phyloP scores from a whole-genome alignment of 2,888 invertebrate genomes.

The Phyllotreta cruciferae region DNA sequence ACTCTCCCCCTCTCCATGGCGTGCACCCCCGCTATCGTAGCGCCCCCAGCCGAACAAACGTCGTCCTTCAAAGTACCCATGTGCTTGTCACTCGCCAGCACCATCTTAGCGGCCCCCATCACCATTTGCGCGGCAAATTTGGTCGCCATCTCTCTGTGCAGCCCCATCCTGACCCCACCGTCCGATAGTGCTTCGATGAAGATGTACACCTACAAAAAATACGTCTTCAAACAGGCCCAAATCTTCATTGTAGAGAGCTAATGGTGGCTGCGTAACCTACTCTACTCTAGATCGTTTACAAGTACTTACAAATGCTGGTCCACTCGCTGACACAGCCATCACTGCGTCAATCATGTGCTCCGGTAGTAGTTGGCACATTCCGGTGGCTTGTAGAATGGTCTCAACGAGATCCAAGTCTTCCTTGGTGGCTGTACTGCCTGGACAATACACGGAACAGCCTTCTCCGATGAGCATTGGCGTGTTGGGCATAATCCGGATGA shows the following conservation, averaged over 20 bases:
- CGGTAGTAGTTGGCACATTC: slow-evolving; percentile 75
- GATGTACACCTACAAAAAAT: slow-evolving; percentile 71
- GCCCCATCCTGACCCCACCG: slow-evolving; percentile 90
- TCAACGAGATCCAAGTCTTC: slow-evolving; percentile 67
- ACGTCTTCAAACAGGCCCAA: neutral
- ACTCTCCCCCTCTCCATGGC: slow-evolving; percentile 79
- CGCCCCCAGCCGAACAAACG: slow-evolving; percentile 90
- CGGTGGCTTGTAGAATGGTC: slow-evolving; percentile 67
- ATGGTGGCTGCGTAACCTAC: neutral
- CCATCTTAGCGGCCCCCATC: slow-evolving; percentile 80
- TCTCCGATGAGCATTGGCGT: slow-evolving; percentile 81
- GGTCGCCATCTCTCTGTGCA: slow-evolving; percentile 80
- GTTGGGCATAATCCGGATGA: slow-evolving; percentile 86
- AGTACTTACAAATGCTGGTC: slow-evolving; percentile 86
- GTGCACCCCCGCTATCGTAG: slow-evolving; percentile 86
- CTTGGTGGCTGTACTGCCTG: slow-evolving; percentile 63
- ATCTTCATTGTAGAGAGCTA: slow-evolving; percentile 1
- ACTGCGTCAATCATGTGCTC: slow-evolving; percentile 82
- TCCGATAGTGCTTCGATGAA: slow-evolving; percentile 92
- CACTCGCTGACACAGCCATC: slow-evolving; percentile 83
- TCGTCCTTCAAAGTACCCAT: slow-evolving; percentile 81
- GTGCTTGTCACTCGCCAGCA: slow-evolving; percentile 77
- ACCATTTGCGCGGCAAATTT: slow-evolving; percentile 85
- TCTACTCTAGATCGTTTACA: too few relatives aligned
- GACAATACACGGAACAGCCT: slow-evolving; percentile 71